A percentile compares a stretch with the other conserved stretches of the same genome.
phyloP scores from a whole-genome alignment of 2,888 invertebrate species.

The Lepidocyrtoides sp. region DNA sequence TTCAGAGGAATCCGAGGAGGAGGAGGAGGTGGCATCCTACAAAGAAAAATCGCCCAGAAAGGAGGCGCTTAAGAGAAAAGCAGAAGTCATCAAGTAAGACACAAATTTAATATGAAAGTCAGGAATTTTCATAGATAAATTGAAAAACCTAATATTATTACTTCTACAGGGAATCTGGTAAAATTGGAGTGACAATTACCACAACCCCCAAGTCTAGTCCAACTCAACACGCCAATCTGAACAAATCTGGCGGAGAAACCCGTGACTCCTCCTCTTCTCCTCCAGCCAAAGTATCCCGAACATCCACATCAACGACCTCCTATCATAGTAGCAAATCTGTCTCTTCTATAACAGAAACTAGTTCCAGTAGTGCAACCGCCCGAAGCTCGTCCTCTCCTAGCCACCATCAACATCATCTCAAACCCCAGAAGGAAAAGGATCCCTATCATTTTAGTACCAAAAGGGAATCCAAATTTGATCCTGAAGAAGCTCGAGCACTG shows the following conservation, averaged over 20 bases:
- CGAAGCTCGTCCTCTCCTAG: conserved; percentile 55
- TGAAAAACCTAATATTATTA: background rate
- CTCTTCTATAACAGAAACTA: conserved; percentile 41
- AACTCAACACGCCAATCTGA: conserved; percentile 86
- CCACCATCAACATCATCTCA: conserved; percentile 56
- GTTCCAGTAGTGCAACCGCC: conserved; percentile 42
- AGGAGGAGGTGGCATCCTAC: conserved; percentile 57
- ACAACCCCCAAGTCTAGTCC: conserved; percentile 88
- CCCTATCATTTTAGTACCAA: conserved; percentile 61
- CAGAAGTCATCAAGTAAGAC: conserved; percentile 89
- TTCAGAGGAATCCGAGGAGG: conserved; percentile 78
- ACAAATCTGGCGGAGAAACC: conserved; percentile 55
- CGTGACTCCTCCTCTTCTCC: conserved; percentile 80
- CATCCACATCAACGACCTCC: conserved; percentile 67
- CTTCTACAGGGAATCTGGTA: conserved; percentile 90
- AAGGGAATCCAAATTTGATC: conserved; percentile 64
- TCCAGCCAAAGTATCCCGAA: conserved; percentile 81
- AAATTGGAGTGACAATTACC: conserved; percentile 96
- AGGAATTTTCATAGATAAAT: background rate
- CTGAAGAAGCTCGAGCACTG: conserved; percentile 53
- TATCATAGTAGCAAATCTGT: conserved; percentile 51
- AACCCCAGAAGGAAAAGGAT: conserved; percentile 72
- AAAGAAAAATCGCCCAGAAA: conserved; percentile 82
- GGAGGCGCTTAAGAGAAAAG: conserved; percentile 92
- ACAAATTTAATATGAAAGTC: too few species aligned